These are phyloP conservation scores for Chloromyia formosa DNA, from an alignment of 2,888 invertebrate species.

Conservation along the genomic window DNA sequence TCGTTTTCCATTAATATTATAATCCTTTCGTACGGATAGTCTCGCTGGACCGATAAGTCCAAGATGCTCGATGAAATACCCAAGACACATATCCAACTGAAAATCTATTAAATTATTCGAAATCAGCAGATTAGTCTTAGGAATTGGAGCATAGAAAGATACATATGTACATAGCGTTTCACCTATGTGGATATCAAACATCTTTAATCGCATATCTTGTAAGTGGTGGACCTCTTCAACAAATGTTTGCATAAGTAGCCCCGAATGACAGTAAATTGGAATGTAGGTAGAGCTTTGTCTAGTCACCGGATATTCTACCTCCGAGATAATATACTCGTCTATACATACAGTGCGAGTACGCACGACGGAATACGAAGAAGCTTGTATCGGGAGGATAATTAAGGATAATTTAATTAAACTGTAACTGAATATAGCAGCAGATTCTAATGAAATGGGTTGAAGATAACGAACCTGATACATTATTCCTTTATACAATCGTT, in stretches of 20 bases:
- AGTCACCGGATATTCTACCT: not conserved
- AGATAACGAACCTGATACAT: no score
- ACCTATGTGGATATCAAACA: no score
- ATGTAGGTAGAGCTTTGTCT: constrained; percentile 1
- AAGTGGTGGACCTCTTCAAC: not conserved
- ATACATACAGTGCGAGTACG: no score
- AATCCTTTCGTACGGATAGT: constrained; percentile 37
- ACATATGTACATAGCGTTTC: no score
- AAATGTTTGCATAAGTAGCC: constrained; percentile 32
- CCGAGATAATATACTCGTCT: not conserved
- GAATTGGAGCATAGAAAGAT: no score
- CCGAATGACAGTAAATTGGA: not conserved
- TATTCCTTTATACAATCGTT: no score
- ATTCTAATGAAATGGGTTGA: no score
- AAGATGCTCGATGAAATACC: not conserved
- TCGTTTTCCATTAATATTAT: constrained; percentile 32
- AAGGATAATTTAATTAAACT: constrained; percentile 39
- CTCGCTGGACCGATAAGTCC: not conserved
- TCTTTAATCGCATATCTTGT: no score
- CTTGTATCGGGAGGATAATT: constrained; percentile 25
- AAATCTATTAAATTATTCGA: no score
- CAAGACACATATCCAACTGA: no score
- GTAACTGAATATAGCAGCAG: constrained; percentile 1
- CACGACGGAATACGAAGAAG: not conserved
- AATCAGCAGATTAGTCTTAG: no score